phyloP scores from a whole-genome alignment of 1,140 invertebrate genomes.

The Parasteatoda tepidariorum region DNA sequence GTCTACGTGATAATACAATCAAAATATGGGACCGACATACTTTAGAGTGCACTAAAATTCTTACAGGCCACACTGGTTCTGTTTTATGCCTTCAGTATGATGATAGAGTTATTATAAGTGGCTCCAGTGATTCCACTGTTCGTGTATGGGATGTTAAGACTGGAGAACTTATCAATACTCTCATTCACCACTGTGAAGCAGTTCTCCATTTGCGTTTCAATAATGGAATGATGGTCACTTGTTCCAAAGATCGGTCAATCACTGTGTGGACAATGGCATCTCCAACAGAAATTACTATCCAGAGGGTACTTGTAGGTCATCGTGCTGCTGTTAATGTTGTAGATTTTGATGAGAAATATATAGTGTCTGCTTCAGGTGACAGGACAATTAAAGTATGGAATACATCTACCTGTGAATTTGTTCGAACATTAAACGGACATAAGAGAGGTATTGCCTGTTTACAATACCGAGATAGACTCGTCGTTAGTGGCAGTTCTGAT shows the following conservation, averaged over 20 bases:
- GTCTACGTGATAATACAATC: constrained; percentile 98
- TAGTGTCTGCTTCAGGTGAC: constrained; percentile 99
- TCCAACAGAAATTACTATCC: constrained; percentile 93
- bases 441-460: constrained; percentile 99
- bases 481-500: constrained; percentile 98
- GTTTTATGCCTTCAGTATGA: constrained; percentile 99
- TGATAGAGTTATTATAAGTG: constrained; percentile 98
- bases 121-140: constrained; percentile 97
- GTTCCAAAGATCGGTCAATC: constrained; percentile 99
- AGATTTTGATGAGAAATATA: constrained; percentile 99
- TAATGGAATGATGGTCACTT: constrained; percentile 99
- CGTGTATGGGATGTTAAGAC: constrained; percentile 74
- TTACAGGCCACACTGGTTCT: constrained; percentile 97
- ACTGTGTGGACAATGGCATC: constrained; percentile 99
- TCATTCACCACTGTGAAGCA: constrained; percentile 99
- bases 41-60: constrained; percentile 86
- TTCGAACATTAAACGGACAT: constrained; percentile 98
- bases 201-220: constrained; percentile 98
- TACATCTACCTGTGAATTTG: constrained; percentile 97
- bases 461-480: constrained; percentile 96
- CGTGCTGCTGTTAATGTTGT: constrained; percentile 99
- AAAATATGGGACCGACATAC: constrained; percentile 97
- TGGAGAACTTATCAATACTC: constrained; percentile 86
- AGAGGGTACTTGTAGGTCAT: constrained; percentile 96
- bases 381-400: constrained; percentile 99